A percentile compares a stretch with the other conserved stretches of the same genome.
Evolutionary conservation across 2,797 vertebrate genomes (phyloP).

Genomic region (Rhynchotus rufescens): DNA sequence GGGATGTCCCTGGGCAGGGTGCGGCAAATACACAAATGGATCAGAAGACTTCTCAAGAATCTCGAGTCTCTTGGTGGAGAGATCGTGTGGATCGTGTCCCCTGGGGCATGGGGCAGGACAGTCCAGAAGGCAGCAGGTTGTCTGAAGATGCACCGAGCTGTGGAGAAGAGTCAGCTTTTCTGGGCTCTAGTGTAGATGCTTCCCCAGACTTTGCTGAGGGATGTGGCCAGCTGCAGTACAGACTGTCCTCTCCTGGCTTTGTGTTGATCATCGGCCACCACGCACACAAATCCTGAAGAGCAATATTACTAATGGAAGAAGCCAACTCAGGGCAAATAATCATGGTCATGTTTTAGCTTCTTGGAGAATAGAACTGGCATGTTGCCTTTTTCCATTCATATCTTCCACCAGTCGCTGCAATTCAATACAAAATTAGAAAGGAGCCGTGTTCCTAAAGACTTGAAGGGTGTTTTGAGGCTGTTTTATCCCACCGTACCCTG

Average conservation of each 20-base stretch:
- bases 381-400: background rate
- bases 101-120: background rate
- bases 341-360: background rate
- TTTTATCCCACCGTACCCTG: background rate
- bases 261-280: background rate
- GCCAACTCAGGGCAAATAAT: background rate
- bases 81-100: background rate
- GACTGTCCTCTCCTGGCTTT: background rate
- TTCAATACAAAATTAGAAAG: background rate
- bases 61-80: background rate
- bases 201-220: background rate
- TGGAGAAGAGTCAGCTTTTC: background rate
- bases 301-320: background rate
- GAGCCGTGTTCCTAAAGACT: background rate
- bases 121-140: background rate
- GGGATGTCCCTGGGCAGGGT: background rate
- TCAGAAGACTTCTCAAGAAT: background rate
- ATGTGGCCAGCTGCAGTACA: background rate
- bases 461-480: background rate
- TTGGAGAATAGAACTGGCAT: background rate
- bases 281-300: background rate
- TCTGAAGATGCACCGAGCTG: background rate
- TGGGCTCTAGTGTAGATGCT: background rate
- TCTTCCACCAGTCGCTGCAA: background rate
- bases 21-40: background rate